These are phyloP conservation scores for Dendronephthya gigantea DNA, from an alignment of 64 coral and sea anemone species.

Conservation along the genomic window DNA sequence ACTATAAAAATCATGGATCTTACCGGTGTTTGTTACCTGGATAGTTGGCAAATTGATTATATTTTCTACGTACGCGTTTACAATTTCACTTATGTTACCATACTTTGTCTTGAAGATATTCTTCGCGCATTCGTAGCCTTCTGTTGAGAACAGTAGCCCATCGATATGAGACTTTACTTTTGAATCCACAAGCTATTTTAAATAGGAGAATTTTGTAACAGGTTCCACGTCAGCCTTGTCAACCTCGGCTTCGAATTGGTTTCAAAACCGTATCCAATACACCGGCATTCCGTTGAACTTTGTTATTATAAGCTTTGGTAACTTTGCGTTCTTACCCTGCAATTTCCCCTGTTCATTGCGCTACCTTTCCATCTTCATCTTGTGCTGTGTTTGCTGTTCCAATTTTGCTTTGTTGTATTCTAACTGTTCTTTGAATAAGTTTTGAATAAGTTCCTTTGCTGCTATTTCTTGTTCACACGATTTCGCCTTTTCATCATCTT, in stretches of 20 bases:
- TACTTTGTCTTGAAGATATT: constrained; percentile 19
- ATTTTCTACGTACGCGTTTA: neutral
- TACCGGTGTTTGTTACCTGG: neutral
- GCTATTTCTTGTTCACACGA: constrained; percentile 14
- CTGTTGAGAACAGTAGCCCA: neutral
- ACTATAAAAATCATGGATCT: neutral
- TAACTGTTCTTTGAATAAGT: constrained; percentile 23
- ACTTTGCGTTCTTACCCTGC: neutral
- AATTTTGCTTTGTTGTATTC: constrained; percentile 27
- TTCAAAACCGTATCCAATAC: neutral
- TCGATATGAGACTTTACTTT: neutral
- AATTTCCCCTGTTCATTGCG: neutral
- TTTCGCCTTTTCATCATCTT: constrained; percentile 20
- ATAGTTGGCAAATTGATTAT: neutral
- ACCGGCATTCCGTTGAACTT: neutral
- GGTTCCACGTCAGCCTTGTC: neutral
- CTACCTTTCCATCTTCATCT: constrained; percentile 12
- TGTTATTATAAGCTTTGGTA: neutral
- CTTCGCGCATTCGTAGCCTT: neutral
- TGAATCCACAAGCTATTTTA: neutral
- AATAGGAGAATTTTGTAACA: neutral
- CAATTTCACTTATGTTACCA: constrained; percentile 6
- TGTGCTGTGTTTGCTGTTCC: neutral
- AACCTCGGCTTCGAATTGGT: neutral
- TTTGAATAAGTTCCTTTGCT: neutral